Evolutionary conservation across 1,140 invertebrate genomes (phyloP), one percentile per base, ranked within the genome.

Genomic region (Solen grandis): DNA sequence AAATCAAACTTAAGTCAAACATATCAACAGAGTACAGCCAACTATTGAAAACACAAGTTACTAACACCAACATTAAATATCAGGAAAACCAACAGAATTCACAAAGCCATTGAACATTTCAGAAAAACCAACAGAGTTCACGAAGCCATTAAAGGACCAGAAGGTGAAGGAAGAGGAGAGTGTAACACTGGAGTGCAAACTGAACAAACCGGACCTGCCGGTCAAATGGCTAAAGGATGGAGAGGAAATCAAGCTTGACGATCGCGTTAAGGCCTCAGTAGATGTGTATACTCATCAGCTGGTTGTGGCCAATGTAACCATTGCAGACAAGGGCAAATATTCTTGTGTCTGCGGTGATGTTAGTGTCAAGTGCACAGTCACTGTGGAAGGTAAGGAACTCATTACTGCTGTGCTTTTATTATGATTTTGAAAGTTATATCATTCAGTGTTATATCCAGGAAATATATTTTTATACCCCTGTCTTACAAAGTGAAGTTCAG

Each of bases 141-240:
- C 79, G 25, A 86, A 81, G 55, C 84, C 84, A 27, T 84, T 90
- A 0, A 62, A 84, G 46, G 85, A 90, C 59, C 73, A 78, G 41
- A 77, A 81, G 3, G 75, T 76, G 16, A 84, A 81, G 41, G 86
- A 90, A 73, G 83, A 84, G 54, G 84, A 86, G 25, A 85, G 68
- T 25, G 86, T 85, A 13, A 84, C 82, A 13, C 82, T 91, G 54
- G 87, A 89, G 65, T 90, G 89, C 80, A 86, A 91, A 77, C 54
- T 91, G 41, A 84, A 85, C 62, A 90, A 89, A 80, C 84, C 84
- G 55, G 81, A 86, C 76, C 77, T 84, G 25, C 76, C 86, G 13
- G 86, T 89, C 31, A 88, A 86, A 52, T 91, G 90, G 90, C 60
- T 87, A 8, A 89, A 88, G 62, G 81, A 86, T 92, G 94, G 94